These are phyloP conservation scores for Amphimallon solstitiale DNA, from an alignment of 2,888 invertebrate species.

Conservation along the genomic window DNA sequence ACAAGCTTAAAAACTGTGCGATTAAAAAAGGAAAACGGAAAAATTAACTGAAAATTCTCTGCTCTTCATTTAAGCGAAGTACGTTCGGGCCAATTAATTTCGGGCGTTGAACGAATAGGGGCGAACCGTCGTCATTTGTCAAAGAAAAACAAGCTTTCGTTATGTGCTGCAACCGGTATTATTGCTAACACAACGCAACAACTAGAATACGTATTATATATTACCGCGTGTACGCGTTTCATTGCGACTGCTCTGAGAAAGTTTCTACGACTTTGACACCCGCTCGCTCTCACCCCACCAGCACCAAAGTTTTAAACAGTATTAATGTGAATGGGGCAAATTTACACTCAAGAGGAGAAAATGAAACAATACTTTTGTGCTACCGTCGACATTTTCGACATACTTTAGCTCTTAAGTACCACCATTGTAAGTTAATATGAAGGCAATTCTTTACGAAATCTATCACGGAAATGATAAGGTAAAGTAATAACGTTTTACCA, in stretches of 20 bases:
- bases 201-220: constrained; percentile 4
- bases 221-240: not conserved
- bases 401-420: constrained; percentile 26
- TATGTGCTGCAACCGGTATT: constrained; percentile 6
- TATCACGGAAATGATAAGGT: no score
- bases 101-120: constrained; percentile 10
- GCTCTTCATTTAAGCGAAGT: constrained; percentile 8
- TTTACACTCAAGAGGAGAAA: constrained; percentile 15
- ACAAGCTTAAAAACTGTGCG: not conserved
- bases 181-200: not conserved
- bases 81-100: constrained; percentile 25
- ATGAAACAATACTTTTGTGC: constrained; percentile 15
- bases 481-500: no score
- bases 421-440: no score
- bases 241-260: constrained; percentile 3
- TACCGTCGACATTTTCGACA: constrained; percentile 22
- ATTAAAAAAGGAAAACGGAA: not conserved
- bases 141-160: constrained; percentile 26
- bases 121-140: constrained; percentile 27
- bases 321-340: constrained; percentile 23
- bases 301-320: constrained; percentile 20
- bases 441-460: no score
- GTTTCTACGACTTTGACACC: not conserved
- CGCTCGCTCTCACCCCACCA: no score
- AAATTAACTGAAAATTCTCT: constrained; percentile 27